Base-by-base conservation (phyloP, 2,797 vertebrate genomes). In the Argyrosomus regius region DNA sequence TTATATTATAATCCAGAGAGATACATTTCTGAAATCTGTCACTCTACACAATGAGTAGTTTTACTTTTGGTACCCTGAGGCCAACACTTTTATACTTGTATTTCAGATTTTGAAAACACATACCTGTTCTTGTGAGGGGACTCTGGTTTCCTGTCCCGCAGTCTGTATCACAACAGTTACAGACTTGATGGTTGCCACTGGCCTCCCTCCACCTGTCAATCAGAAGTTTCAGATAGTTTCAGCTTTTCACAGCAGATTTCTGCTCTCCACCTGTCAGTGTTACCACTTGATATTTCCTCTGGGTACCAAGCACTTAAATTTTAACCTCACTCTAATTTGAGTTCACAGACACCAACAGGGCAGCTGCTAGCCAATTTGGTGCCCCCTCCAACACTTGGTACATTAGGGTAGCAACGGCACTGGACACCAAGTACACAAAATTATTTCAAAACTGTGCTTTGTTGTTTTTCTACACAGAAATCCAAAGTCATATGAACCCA, bases 181-280 rank as follows among this genome's bases (percentile, higher is more conserved):
- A 94, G 4, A 54, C 60, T 1, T 54, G 14, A 60, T 93, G 52
- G 20, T 28, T 14, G 1, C 89, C 91, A 22, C 88, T 88, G 0
- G 87, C 88, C 62, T 92, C 91, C 20, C 6, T 66, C 94, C 94
- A 95, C 78, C 94, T 95, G 86, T 61, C 60, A 68, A 72, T 35
- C 22, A 79, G 46, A 71, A 65, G 12, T 0, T 0, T 11, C 16
- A 60, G 7, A 46, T 59, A 41, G 6, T 11, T 5, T 52, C 35
- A 71, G 20, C 4, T 24, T 3, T 3, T 54, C 3, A 54, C 24
- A 5, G 0, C 3, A 46, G 5, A 6, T 4, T 46, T 35, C 13
- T 35, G 1, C 35, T 35, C 35, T 35, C 31, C 46, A 43, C 2
- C 2, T 14, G 12, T 17, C 10, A 53, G 17, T 5, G 16, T 8